Conservation (phyloP, 1,140 invertebrate genomes). For the Marisa cornuarietis region DNA sequence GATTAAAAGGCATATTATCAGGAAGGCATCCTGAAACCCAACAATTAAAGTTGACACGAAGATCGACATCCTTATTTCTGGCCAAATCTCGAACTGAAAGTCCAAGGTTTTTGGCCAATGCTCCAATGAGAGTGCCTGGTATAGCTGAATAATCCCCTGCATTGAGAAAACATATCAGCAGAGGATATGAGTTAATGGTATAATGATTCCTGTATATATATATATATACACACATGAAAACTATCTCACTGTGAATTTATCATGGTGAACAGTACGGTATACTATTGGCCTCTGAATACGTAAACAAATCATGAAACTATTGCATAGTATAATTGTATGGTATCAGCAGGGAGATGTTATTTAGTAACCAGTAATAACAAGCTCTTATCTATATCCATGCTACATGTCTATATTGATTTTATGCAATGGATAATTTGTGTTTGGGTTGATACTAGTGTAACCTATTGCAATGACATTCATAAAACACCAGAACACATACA, state of each 20-base stretch:
- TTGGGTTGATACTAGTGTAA: background rate
- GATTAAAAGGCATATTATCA: slow-evolving; percentile 45
- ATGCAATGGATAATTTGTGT: background rate
- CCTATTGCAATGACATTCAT: background rate
- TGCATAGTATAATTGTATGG: too few species aligned
- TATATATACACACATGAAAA: background rate
- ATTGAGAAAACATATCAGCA: background rate
- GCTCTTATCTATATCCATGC: too few species aligned
- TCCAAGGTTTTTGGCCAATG: slow-evolving; percentile 48
- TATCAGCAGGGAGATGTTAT: too few species aligned
- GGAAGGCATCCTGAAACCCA: slow-evolving; percentile 58
- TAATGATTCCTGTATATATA: background rate
- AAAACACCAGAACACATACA: background rate
- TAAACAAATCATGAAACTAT: too few species aligned
- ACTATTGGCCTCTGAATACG: too few species aligned
- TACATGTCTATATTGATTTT: too few species aligned
- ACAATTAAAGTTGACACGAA: slow-evolving; percentile 56
- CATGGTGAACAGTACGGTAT: too few species aligned
- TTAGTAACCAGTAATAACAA: too few species aligned
- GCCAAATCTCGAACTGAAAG: slow-evolving; percentile 48
- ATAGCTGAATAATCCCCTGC: slow-evolving; percentile 56
- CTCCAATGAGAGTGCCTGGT: slow-evolving; percentile 51
- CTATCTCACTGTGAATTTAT: background rate
- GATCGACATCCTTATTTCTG: slow-evolving; percentile 52
- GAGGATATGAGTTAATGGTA: background rate